These are phyloP conservation scores for Rhimphoctona megacephalus DNA, from an alignment of 2,888 invertebrate species.

Conservation along the genomic window DNA sequence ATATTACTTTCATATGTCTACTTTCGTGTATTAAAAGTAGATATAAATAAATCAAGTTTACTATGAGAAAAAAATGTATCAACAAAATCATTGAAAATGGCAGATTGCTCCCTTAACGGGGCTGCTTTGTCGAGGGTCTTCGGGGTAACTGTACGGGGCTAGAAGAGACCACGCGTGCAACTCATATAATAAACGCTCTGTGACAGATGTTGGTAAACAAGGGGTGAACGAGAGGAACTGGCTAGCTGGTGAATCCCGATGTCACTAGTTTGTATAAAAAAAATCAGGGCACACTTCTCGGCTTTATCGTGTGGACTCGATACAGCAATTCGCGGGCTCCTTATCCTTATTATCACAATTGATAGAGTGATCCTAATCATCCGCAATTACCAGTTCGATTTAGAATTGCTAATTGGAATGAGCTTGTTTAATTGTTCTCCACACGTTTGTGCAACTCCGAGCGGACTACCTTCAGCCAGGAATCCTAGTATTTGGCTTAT, in stretches of 20 bases:
- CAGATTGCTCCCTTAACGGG: too few relatives aligned
- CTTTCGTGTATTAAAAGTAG: too few relatives aligned
- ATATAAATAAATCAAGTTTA: too few relatives aligned
- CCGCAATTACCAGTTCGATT: not conserved
- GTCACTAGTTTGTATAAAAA: constrained; percentile 8
- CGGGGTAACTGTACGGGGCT: constrained; percentile 29
- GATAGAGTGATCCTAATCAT: not conserved
- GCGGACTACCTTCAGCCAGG: not conserved
- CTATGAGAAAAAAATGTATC: too few relatives aligned
- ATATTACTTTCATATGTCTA: too few relatives aligned
- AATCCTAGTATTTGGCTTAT: not conserved
- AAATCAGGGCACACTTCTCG: constrained; percentile 67
- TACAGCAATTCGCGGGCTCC: constrained; percentile 76
- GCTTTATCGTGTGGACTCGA: constrained; percentile 82
- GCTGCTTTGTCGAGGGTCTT: not conserved
- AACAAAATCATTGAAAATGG: too few relatives aligned
- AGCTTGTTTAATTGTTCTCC: not conserved
- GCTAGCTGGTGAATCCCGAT: constrained; percentile 55
- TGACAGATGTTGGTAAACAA: constrained; percentile 84
- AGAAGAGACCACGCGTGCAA: constrained; percentile 55
- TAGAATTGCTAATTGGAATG: not conserved
- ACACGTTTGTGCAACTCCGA: not conserved
- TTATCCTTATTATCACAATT: constrained; percentile 49
- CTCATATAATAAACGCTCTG: constrained; percentile 75
- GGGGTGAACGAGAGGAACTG: constrained; percentile 71